Base-by-base conservation (phyloP, 1,140 invertebrate species). In the Tyrophagus putrescentiae region DNA sequence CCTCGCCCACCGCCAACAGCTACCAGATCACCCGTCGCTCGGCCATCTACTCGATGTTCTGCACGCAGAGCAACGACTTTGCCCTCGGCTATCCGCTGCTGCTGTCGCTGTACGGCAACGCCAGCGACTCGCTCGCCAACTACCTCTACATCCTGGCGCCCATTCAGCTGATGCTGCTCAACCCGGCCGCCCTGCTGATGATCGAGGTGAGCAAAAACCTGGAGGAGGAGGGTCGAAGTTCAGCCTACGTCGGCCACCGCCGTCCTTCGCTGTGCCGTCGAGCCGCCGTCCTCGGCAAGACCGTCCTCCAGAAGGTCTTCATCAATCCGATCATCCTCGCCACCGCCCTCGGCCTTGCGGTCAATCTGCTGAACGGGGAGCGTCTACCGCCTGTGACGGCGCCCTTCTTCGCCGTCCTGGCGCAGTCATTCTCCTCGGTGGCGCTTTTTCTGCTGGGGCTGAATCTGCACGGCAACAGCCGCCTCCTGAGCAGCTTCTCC, bases 21-120 rank as follows among this genome's bases (percentile, higher is more conserved):
- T 13, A 1, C 3, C n/a, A 13, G 4, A 54, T 54, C 3, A n/a
- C n/a, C n/a, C 4, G 28, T 3, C 79, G 82, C 67, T 86, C 87
- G 57, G 92, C 89, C 16, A 75, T 96, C 23, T 91, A 86, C 78
- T 87, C 86, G 25, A 96, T 97, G 66, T 95, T 96, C 72, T 86
- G 84, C 48, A 96, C 92, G 0, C 91, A 96, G 70, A 93, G 88
- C 70, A 98, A 98, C 79, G 93, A 98, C 73, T 96, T 97, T 78
- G 93, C 93, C 48, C 80, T 98, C 65, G 92, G 92, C 61, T 94
- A 87, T 75, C 92, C 93, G 69, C 25, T 72, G 74, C 74, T 80
- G 32, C 65, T 69, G 42, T 76, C 78, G 7, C 66, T 81, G 29
- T 81, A 80, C 68, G 60, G 66, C 4, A 69, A 75, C 32, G 81